Evolutionary conservation across 2,797 vertebrate genomes (phyloP), one percentile per base, ranked within the genome.

Genomic region (Cottoperca gobio): DNA sequence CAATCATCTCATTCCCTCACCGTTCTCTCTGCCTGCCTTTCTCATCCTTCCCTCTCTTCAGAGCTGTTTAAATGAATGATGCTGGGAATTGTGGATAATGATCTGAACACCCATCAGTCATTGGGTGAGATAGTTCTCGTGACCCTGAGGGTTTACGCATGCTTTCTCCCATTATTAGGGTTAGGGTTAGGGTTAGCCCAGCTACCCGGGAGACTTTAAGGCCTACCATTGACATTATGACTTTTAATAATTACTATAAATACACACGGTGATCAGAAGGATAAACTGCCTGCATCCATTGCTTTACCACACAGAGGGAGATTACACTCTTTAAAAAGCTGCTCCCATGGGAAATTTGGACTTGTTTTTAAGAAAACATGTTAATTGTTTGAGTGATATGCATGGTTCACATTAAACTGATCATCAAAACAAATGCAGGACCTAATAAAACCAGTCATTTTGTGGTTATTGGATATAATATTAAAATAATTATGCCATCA

Each of bases 61-160:
- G 64, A 62, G 75, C 42, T 31, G 65, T 78, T 79, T 54, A 46
- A 83, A 82, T 78, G 62, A 86, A 76, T 73, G 46, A 85, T 82
- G 86, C 62, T 31, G 75, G 70, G 86, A 88, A 88, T 78, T 78
- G 85, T 71, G 82, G 83, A 80, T 88, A 83, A 89, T 82, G 82
- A 86, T 85, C 71, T 78, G 81, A 82, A 45, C 5, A 2, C 57
- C 75, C 70, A 88, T 88, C 85, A 76, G 74, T 84, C 83, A 88
- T 10, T 69, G 73, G 50, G 3, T 79, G 40, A 65, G 59, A 71
- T 21, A 76, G 54, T 70, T 70, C 65, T 65, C 59, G 17, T 66
- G 71, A 83, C 77, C 83, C 73, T 81, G 60, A 67, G 66, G 79
- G 58, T 79, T 73, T 79, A 65, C 74, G 61, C 33, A 35, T 40